A percentile compares a stretch with the other conserved stretches of the same genome.
Evolutionary conservation across 2,888 invertebrate genomes (phyloP).

Genomic region (Stenchaetothrips biformis): DNA sequence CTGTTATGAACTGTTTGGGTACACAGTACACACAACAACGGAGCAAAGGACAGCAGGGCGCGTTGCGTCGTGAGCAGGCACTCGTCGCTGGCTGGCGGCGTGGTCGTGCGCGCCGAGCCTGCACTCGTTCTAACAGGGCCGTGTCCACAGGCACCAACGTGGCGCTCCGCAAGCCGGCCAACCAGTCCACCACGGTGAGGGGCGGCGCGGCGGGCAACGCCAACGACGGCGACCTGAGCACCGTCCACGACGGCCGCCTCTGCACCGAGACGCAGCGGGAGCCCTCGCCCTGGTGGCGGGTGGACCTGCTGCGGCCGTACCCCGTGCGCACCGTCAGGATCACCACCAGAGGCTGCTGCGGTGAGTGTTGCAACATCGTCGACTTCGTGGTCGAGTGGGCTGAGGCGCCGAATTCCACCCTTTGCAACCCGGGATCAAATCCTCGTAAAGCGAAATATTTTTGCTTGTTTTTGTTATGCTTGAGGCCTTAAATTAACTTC

Average conservation of each 20-base stretch:
- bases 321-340: constrained; percentile 80
- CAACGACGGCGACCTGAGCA: constrained; percentile 78
- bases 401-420: neutral
- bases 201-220: constrained; percentile 78
- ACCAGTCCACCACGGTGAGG: constrained; percentile 83
- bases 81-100: too few relatives aligned
- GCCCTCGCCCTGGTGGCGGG: constrained; percentile 90
- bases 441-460: too few relatives aligned
- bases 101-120: too few relatives aligned
- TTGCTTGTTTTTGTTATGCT: too few relatives aligned
- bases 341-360: constrained; percentile 76
- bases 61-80: too few relatives aligned
- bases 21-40: too few relatives aligned
- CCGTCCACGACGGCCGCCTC: constrained; percentile 79
- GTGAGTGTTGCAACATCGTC: constrained; percentile 46
- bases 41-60: too few relatives aligned
- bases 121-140: too few relatives aligned
- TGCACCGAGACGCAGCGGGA: constrained; percentile 88
- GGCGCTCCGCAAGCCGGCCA: constrained; percentile 78
- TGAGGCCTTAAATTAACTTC: too few relatives aligned
- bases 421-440: too few relatives aligned
- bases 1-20: too few relatives aligned
- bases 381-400: neutral
- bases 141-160: constrained; percentile 67
- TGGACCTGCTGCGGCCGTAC: constrained; percentile 77